These are phyloP conservation scores for Metridium senile DNA, from an alignment of 92 coral and sea anemone species.

Conservation along the genomic window DNA sequence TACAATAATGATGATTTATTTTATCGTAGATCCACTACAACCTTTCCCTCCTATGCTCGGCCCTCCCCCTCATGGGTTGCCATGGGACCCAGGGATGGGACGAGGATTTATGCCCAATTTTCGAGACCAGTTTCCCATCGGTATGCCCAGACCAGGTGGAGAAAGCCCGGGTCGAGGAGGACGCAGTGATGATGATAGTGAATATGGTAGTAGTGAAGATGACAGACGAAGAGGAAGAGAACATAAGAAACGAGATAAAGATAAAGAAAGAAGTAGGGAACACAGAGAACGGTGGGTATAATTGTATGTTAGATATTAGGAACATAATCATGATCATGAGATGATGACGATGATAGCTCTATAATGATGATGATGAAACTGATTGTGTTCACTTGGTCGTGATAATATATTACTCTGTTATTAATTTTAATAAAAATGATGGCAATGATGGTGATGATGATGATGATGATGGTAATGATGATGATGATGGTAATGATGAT, in stretches of 20 bases:
- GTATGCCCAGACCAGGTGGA: slow-evolving; percentile 77
- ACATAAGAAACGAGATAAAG: slow-evolving; percentile 89
- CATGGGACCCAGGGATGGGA: slow-evolving; percentile 85
- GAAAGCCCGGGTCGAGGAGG: slow-evolving; percentile 68
- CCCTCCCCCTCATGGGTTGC: slow-evolving; percentile 81
- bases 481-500: too few relatives aligned
- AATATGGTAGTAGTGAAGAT: slow-evolving; percentile 91
- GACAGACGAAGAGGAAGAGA: slow-evolving; percentile 88
- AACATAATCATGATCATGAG: background rate
- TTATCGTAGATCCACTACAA: slow-evolving; percentile 31
- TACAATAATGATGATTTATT: too few relatives aligned
- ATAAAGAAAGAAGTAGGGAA: slow-evolving; percentile 82
- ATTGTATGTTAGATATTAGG: too few relatives aligned
- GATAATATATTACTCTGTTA: too few relatives aligned
- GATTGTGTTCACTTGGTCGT: too few relatives aligned
- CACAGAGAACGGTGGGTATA: slow-evolving; percentile 75
- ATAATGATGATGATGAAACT: too few relatives aligned
- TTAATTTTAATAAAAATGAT: too few relatives aligned
- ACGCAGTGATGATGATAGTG: slow-evolving; percentile 93
- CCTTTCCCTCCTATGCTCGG: slow-evolving; percentile 87
- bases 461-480: too few relatives aligned
- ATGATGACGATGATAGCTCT: too few relatives aligned
- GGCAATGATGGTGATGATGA: too few relatives aligned
- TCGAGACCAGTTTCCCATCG: slow-evolving; percentile 81
- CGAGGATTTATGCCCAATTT: slow-evolving; percentile 88